phyloP scores from a whole-genome alignment of 2,113 vertebrate genomes.

The Microtus pennsylvanicus region DNA sequence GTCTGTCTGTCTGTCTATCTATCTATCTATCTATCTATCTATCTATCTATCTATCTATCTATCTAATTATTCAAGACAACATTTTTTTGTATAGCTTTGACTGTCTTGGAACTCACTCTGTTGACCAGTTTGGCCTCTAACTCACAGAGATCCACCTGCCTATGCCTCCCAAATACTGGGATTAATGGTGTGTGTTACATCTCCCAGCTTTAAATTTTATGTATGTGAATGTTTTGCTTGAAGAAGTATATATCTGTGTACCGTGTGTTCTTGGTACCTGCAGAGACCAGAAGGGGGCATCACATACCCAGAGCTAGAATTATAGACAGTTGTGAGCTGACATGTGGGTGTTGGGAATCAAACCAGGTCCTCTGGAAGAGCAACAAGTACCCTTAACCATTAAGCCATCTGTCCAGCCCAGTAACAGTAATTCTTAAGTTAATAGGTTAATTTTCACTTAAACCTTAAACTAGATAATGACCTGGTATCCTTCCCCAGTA shows the following conservation, averaged over 20 bases:
- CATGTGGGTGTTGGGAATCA: not conserved
- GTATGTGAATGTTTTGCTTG: not conserved
- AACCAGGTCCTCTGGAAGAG: not conserved
- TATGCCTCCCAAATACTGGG: not conserved
- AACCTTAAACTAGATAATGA: constrained; percentile 46
- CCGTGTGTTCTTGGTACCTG: not conserved
- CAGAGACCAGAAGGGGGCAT: not conserved
- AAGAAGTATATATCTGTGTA: too few species aligned
- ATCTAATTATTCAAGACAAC: too few species aligned
- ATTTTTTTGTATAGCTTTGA: not conserved
- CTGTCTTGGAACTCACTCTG: too few species aligned
- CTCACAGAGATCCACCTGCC: not conserved
- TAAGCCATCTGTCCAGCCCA: not conserved
- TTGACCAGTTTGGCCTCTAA: not conserved
- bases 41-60: too few species aligned
- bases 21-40: too few species aligned
- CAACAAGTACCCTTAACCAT: not conserved
- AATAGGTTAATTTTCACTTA: constrained; percentile 51
- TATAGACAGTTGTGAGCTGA: not conserved
- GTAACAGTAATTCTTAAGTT: constrained; percentile 27
- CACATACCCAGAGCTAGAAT: not conserved
- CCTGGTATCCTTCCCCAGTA: not conserved
- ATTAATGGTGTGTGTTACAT: not conserved
- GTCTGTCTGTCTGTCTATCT: too few species aligned
- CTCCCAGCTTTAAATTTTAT: not conserved